Conservation (phyloP, 2,797 vertebrate genomes). For the Platalea minor region DNA sequence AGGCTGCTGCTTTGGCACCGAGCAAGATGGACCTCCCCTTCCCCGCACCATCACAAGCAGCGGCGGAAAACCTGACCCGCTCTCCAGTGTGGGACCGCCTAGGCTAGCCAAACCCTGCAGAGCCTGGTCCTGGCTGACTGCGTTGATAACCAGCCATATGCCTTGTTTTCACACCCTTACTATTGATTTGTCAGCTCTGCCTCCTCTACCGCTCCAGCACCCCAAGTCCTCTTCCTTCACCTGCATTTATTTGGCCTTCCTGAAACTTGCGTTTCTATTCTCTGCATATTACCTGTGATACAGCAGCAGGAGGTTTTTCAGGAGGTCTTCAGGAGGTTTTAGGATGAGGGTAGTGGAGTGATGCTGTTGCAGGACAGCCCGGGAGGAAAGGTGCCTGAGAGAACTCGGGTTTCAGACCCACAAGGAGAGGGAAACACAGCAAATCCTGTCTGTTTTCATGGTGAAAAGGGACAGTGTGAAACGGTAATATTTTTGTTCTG, state of each 20-base stretch:
- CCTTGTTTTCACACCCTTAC: background rate
- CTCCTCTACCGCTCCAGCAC: background rate
- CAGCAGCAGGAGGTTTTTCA: background rate
- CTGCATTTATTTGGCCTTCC: background rate
- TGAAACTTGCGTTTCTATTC: background rate
- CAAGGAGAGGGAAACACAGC: background rate
- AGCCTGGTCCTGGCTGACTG: background rate
- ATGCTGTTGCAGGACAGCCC: background rate
- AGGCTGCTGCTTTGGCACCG: background rate
- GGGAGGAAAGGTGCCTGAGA: background rate
- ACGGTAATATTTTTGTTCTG: background rate
- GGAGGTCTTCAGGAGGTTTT: background rate
- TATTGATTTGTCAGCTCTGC: background rate
- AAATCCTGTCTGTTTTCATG: background rate
- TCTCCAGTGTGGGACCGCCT: background rate
- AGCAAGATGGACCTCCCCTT: background rate
- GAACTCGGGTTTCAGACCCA: background rate
- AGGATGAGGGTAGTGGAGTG: background rate
- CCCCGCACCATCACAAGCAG: background rate
- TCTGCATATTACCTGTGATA: background rate
- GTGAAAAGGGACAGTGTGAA: background rate
- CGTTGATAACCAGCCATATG: background rate
- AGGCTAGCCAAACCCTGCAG: background rate
- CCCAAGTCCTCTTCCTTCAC: background rate
- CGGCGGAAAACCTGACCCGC: background rate